These are phyloP conservation scores for Hydropsyche betteni DNA, from an alignment of 2,888 invertebrate genomes.

Conservation along the genomic window DNA sequence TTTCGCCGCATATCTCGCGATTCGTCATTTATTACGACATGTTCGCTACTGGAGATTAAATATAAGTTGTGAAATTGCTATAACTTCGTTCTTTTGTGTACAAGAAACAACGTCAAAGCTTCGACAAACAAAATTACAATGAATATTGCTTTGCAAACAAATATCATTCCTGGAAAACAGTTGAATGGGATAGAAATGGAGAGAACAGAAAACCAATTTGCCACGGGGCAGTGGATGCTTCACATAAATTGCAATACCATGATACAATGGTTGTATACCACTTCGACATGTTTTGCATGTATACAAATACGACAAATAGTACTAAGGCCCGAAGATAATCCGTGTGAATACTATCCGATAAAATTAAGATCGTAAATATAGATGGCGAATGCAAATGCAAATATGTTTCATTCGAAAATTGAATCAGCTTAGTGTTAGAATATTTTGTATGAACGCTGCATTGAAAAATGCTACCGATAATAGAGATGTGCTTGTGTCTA, in stretches of 20 bases:
- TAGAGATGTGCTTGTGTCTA: neutral
- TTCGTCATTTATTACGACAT: too few species aligned
- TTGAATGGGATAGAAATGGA: neutral
- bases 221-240: neutral
- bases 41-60: too few species aligned
- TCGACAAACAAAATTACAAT: too few species aligned
- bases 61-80: too few species aligned
- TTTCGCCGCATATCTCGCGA: too few species aligned
- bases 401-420: neutral
- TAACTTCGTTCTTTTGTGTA: too few species aligned
- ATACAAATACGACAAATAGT: neutral
- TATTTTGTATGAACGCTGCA: neutral
- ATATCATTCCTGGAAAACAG: neutral
- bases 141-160: neutral
- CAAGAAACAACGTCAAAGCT: too few species aligned
- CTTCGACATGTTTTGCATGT: neutral
- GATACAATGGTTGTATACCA: constrained; percentile 8
- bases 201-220: constrained; percentile 18
- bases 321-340: neutral
- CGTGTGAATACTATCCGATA: neutral
- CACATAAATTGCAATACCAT: constrained; percentile 6
- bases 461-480: constrained; percentile 5
- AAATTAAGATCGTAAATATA: neutral
- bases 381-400: neutral
- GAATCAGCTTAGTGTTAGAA: neutral